phyloP scores from a whole-genome alignment of 2,113 vertebrate species.

The Odontophorus gujanensis region DNA sequence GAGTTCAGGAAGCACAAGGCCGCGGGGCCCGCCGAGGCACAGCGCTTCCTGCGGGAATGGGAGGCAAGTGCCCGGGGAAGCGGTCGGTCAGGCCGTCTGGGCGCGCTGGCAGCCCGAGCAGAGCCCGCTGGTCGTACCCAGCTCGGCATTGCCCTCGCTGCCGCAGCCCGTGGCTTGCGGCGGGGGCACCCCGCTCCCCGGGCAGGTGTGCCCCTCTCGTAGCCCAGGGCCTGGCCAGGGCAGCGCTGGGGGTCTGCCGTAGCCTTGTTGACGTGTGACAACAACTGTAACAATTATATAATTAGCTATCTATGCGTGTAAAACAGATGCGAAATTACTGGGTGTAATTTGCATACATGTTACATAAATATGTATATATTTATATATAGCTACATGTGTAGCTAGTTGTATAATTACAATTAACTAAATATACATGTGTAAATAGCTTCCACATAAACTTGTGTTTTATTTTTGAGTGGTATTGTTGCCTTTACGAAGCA shows the following conservation, averaged over 20 bases:
- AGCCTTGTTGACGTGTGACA: rapidly evolving
- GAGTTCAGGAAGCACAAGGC: conserved; percentile 87
- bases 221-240: background rate
- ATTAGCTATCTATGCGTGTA: background rate
- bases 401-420: background rate
- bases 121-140: too few species aligned
- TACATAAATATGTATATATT: background rate
- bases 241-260: rapidly evolving
- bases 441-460: background rate
- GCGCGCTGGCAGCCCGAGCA: rapidly evolving
- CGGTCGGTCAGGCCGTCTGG: too few species aligned
- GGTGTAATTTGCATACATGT: background rate
- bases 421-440: background rate
- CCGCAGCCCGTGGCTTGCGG: too few species aligned
- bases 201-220: background rate
- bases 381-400: background rate
- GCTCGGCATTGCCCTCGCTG: too few species aligned
- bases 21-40: conserved; percentile 75
- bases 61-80: conserved; percentile 79
- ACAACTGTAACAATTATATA: background rate
- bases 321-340: rapidly evolving
- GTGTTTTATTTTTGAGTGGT: background rate
- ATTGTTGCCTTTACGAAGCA: background rate
- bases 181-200: too few species aligned
- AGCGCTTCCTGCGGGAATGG: conserved; percentile 89